A percentile compares a stretch with the other conserved stretches of the same genome.
phyloP scores from a whole-genome alignment of 53 echinoderm and acorn worm genomes.

The Echinarachnius parma region DNA sequence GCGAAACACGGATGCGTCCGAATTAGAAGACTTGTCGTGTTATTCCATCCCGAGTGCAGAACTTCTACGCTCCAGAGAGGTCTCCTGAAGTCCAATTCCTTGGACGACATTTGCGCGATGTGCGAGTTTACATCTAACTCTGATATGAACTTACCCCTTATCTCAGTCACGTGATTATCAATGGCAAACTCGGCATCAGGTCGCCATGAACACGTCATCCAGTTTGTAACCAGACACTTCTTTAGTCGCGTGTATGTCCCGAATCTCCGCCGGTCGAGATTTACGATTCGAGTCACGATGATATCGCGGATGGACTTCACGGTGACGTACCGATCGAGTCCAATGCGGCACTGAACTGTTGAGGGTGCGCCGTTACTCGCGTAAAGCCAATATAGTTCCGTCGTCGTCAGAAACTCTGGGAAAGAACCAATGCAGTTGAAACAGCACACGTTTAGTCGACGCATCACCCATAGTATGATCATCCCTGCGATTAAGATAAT shows the following conservation, averaged over 20 bases:
- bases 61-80: slow-evolving; percentile 25
- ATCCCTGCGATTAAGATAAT: neutral
- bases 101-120: slow-evolving; percentile 1
- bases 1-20: slow-evolving; percentile 22
- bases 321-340: slow-evolving; percentile 8
- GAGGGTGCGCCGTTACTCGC: slow-evolving; percentile 9
- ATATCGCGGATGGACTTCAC: slow-evolving; percentile 15
- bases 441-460: slow-evolving; percentile 11
- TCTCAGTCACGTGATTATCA: slow-evolving; percentile 27
- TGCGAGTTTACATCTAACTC: slow-evolving; percentile 11
- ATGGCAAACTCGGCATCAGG: slow-evolving; percentile 11
- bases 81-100: slow-evolving; percentile 12
- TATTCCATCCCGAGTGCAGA: slow-evolving; percentile 30
- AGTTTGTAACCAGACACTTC: slow-evolving; percentile 5
- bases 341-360: slow-evolving; percentile 24
- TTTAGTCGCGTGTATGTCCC: neutral
- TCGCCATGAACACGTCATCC: slow-evolving; percentile 15
- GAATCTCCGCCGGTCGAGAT: neutral
- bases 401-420: slow-evolving; percentile 24
- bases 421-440: neutral
- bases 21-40: slow-evolving; percentile 2
- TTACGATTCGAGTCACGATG: neutral
- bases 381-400: slow-evolving; percentile 28
- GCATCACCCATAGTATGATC: slow-evolving; percentile 2
- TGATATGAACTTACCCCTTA: slow-evolving; percentile 22